Conservation (phyloP, 1,140 invertebrate genomes). For the Amphibalanus amphitrite region DNA sequence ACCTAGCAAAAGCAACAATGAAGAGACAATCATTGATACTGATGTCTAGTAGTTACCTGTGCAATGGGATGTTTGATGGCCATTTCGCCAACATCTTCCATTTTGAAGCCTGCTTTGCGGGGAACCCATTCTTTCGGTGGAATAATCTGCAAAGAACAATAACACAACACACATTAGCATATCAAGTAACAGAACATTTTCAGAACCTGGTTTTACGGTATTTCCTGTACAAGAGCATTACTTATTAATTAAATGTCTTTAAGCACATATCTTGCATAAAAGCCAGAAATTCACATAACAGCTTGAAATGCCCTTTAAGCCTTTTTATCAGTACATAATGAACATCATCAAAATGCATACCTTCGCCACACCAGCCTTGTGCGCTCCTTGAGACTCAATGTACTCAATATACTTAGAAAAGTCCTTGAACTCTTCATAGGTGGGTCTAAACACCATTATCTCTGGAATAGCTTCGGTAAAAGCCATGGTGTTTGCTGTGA, state of each 20-base stretch:
- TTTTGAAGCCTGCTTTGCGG: conserved; percentile 60
- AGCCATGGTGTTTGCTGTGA: too few relatives aligned
- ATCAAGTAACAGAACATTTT: too few relatives aligned
- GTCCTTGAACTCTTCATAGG: conserved; percentile 87
- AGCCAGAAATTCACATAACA: too few relatives aligned
- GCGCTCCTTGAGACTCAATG: conserved; percentile 82
- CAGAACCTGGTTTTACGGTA: too few relatives aligned
- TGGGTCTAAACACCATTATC: conserved; percentile 86
- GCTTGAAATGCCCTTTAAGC: too few relatives aligned
- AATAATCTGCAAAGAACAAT: conserved; percentile 42
- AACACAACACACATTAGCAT: too few relatives aligned
- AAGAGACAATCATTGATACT: too few relatives aligned
- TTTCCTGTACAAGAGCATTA: too few relatives aligned
- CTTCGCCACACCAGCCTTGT: conserved; percentile 85
- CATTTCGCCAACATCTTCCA: conserved; percentile 49
- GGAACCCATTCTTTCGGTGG: conserved; percentile 87
- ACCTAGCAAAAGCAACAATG: too few relatives aligned
- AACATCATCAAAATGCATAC: conserved; percentile 27
- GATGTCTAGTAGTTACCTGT: conserved; percentile 44
- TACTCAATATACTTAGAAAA: conserved; percentile 75
- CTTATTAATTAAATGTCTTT: too few relatives aligned
- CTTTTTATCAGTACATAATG: too few relatives aligned
- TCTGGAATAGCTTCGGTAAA: conserved; percentile 23
- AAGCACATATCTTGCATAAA: too few relatives aligned
- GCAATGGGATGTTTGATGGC: conserved; percentile 81